These are phyloP conservation scores for Psylliodes chrysocephalus DNA, from an alignment of 2,888 invertebrate genomes.

Conservation along the genomic window DNA sequence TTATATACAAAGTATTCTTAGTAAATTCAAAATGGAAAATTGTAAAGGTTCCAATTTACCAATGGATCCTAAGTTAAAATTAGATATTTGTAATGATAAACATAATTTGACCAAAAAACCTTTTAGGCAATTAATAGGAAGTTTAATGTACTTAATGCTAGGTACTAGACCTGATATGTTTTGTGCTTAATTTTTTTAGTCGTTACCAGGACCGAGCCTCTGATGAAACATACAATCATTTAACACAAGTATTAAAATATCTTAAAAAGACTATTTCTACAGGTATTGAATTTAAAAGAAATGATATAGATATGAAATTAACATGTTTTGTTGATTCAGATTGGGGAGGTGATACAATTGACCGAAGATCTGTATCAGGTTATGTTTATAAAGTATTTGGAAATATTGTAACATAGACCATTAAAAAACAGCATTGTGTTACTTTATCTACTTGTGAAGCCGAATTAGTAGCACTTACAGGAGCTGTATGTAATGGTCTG, in stretches of 20 bases:
- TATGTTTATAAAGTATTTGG: slow-evolving; percentile 3
- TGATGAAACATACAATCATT: background rate
- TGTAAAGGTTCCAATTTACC: background rate
- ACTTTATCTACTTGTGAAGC: background rate
- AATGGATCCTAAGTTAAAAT: background rate
- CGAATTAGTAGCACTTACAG: background rate
- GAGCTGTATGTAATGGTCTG: background rate
- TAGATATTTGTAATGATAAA: background rate
- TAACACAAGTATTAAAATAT: background rate
- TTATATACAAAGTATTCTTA: background rate
- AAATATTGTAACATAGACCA: background rate
- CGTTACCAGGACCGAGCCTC: background rate
- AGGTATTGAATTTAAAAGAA: background rate
- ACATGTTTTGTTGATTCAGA: slow-evolving; percentile 7
- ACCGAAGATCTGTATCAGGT: slow-evolving; percentile 8
- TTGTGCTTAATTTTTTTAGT: no score
- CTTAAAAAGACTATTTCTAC: background rate
- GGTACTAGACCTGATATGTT: no score
- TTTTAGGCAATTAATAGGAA: background rate
- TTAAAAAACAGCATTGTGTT: slow-evolving; percentile 8
- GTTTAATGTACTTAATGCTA: background rate
- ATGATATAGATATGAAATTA: background rate
- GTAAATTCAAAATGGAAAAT: background rate
- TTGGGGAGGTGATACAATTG: slow-evolving; percentile 4
- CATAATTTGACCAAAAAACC: background rate